Evolutionary conservation across 2,797 vertebrate species (phyloP), one percentile per base, ranked within the genome.

Genomic region (Eospalax fontanierii): DNA sequence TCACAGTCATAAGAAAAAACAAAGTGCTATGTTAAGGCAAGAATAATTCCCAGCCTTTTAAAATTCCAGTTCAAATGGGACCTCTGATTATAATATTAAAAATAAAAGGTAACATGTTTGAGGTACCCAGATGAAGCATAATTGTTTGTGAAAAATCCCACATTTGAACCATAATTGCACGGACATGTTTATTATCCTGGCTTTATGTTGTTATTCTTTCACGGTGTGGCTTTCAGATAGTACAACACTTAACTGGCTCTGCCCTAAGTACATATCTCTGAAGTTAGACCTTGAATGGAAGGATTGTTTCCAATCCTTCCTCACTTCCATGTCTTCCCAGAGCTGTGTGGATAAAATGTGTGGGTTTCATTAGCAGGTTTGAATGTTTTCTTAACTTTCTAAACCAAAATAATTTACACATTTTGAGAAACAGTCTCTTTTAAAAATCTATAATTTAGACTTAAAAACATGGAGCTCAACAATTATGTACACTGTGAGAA

Each of bases 51-150:
- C 59, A 91, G 24, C 4, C 65, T 94, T 92, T 93, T 26, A 16
- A 95, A 95, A 87, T 74, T 94, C 33, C 18, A 96, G 28, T 1
- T 74, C 24, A 83, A 89, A 70, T 70, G n/a, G n/a, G 28, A 82
- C 43, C 33, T 50, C 46, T 92, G 75, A 94, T 83, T 93, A 92
- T 95, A 96, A 93, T 91, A 83, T 92, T 96, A 89, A 68, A 89
- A 88, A 90, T 71, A 33, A 75, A 92, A 87, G 61, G 65, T 50
- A 82, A 84, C n/a, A 33, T 33, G 26, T 78, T 81, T 50, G 79
- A 90, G 40, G 50, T 63, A 16, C 70, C 71, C 81, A n/a, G 28
- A 91, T 73, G 40, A 93, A 95, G 68, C 38, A 79, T 78, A 86
- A 90, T 81, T 89, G 75, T 40, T 91, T 68, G 54, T 95, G 82